A percentile compares a stretch with the other conserved stretches of the same genome.
These are phyloP conservation scores for Hemiscyllium ocellatum DNA, from an alignment of 2,113 vertebrate species.

Conservation along the genomic window DNA sequence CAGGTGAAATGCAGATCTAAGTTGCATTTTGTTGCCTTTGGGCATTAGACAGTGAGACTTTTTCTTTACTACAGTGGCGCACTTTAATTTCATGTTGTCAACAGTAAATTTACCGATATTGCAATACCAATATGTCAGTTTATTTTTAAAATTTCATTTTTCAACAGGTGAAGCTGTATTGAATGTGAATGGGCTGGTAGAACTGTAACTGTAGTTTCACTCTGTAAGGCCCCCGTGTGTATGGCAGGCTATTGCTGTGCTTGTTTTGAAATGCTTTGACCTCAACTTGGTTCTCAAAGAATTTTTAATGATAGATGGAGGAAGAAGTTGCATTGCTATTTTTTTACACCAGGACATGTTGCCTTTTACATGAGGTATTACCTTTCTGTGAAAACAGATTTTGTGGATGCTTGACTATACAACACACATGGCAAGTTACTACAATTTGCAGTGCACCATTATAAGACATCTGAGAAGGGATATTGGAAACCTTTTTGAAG, in stretches of 20 bases:
- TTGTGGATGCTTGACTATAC: too few species aligned
- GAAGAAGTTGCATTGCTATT: neutral
- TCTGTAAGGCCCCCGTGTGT: too few species aligned
- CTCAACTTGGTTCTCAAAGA: neutral
- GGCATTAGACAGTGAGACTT: constrained; percentile 13
- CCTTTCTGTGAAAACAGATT: too few species aligned
- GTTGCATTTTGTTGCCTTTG: constrained; percentile 7
- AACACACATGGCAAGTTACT: too few species aligned
- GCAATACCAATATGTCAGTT: neutral
- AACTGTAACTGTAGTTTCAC: neutral
- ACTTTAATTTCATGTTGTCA: constrained; percentile 1
- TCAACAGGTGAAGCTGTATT: neutral
- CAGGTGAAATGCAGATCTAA: neutral
- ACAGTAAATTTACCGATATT: neutral
- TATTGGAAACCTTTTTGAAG: neutral
- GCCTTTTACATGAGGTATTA: neutral
- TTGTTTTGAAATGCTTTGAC: neutral
- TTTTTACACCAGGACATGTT: neutral
- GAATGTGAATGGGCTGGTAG: neutral
- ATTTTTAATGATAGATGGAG: neutral
- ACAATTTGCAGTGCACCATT: neutral
- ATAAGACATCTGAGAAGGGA: neutral
- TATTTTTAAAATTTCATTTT: neutral
- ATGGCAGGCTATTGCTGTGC: neutral
- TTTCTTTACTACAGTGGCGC: neutral